Evolutionary conservation across 2,113 vertebrate genomes (phyloP).

Genomic region (Tragelaphus buxtoni): DNA sequence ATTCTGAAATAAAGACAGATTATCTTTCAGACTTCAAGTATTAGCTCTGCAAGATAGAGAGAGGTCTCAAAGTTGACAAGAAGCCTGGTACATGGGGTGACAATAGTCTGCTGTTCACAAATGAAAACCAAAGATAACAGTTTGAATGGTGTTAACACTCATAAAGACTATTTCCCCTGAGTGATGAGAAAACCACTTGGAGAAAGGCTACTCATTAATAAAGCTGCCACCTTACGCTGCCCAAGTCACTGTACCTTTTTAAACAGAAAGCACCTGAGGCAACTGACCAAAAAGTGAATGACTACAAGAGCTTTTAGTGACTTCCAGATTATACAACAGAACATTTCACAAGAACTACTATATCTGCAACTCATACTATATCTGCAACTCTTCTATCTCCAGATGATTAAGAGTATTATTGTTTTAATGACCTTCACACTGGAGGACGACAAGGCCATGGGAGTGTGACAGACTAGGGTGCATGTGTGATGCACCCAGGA

Average conservation of each 20-base stretch:
- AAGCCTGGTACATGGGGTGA: neutral
- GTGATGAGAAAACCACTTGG: neutral
- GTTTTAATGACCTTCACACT: neutral
- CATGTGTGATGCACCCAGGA: neutral
- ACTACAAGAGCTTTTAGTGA: neutral
- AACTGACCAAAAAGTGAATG: neutral
- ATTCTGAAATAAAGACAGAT: neutral
- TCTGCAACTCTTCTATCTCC: neutral
- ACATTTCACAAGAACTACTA: neutral
- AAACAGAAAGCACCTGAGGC: neutral
- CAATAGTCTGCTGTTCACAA: neutral
- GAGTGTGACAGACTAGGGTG: neutral
- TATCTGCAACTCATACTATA: neutral
- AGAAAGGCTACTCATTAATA: neutral
- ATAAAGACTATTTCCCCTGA: neutral
- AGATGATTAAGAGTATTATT: neutral
- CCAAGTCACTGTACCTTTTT: neutral
- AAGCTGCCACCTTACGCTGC: neutral
- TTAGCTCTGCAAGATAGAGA: neutral
- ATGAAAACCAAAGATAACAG: neutral
- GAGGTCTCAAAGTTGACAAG: neutral
- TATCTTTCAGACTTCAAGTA: neutral
- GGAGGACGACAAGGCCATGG: neutral
- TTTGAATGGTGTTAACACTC: neutral
- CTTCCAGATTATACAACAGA: conserved; percentile 4